Conservation (phyloP, 1,140 invertebrate genomes). For the Cotesia typhae region DNA sequence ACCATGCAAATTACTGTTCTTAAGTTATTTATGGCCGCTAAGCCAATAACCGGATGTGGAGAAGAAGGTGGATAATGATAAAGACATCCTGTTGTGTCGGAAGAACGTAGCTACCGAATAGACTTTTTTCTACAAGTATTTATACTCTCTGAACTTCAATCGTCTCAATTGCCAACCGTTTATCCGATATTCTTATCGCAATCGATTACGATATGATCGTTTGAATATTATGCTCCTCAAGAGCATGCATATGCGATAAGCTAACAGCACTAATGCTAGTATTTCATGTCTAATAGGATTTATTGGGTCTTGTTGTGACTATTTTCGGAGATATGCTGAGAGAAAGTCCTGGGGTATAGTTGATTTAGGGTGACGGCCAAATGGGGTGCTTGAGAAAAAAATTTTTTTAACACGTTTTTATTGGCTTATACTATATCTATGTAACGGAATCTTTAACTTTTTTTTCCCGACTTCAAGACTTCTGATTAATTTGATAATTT, state of each 20-base stretch:
- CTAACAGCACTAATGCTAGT: background rate
- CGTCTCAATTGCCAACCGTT: constrained; percentile 44
- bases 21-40: constrained; percentile 40
- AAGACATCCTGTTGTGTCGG: constrained; percentile 45
- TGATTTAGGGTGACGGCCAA: background rate
- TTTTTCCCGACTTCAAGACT: too few species aligned
- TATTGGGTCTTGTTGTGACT: background rate
- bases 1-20: constrained; percentile 44
- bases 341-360: background rate
- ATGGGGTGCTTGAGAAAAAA: too few species aligned
- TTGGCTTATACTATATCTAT: too few species aligned
- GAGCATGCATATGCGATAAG: background rate
- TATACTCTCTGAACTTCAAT: constrained; percentile 31
- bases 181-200: constrained; percentile 46
- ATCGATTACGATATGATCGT: background rate
- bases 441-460: too few species aligned
- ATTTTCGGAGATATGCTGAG: background rate
- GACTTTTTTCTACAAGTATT: constrained; percentile 28
- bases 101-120: constrained; percentile 17
- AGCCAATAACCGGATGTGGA: constrained; percentile 40
- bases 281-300: constrained; percentile 29
- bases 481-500: too few species aligned
- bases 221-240: constrained; percentile 1
- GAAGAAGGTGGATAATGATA: constrained; percentile 35
- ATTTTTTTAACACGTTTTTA: too few species aligned